phyloP scores from a whole-genome alignment of 2,888 invertebrate genomes.

The Argynnis bischoffii region DNA sequence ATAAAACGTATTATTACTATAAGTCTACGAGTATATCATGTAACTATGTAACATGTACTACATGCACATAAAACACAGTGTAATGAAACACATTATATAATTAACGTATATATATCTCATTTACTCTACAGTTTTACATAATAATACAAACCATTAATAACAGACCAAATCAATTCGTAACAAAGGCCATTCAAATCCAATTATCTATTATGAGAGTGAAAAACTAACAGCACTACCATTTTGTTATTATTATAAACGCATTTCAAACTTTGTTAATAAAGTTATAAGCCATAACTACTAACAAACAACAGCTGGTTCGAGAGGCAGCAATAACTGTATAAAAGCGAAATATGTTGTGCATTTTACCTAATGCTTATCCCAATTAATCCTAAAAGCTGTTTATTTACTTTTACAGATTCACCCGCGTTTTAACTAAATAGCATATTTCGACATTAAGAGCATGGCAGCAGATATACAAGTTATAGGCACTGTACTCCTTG shows the following conservation, averaged over 20 bases:
- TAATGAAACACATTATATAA: too few species aligned
- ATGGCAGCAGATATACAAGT: too few species aligned
- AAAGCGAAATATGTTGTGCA: conserved; percentile 21
- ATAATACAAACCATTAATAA: neutral
- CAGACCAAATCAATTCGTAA: neutral
- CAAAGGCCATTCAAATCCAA: neutral
- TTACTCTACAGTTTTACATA: too few species aligned
- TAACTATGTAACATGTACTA: too few species aligned
- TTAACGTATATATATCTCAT: too few species aligned
- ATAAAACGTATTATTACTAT: too few species aligned
- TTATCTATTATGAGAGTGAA: conserved; percentile 4
- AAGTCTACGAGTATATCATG: too few species aligned
- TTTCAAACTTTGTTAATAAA: conserved; percentile 29
- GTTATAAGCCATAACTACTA: conserved; percentile 26
- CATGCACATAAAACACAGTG: too few species aligned
- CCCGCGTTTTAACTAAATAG: neutral
- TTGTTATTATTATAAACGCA: conserved; percentile 18
- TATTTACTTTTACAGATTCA: conserved; percentile 1
- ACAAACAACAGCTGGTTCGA: conserved; percentile 27
- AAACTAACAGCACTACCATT: neutral
- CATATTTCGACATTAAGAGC: too few species aligned
- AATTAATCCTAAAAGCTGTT: conserved; percentile 19
- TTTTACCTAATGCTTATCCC: conserved; percentile 17
- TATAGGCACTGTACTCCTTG: too few species aligned
- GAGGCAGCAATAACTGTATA: conserved; percentile 22